A percentile compares a stretch with the other conserved stretches of the same genome.
Evolutionary conservation across 2,888 invertebrate species (phyloP).

Genomic region (Folsomia candida): DNA sequence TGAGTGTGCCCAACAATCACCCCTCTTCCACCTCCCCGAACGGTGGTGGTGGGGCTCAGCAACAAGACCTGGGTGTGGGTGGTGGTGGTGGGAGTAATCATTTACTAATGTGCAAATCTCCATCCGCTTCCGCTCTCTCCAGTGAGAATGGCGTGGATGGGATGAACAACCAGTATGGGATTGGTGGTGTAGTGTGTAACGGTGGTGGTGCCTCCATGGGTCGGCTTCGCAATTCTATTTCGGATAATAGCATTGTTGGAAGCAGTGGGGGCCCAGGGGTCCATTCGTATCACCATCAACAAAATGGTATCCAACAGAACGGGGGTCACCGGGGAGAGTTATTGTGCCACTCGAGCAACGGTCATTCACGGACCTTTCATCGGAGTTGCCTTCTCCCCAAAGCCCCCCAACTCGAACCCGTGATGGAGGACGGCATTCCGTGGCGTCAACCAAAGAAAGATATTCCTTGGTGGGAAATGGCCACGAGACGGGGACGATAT

Average conservation of each 20-base stretch:
- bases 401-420: constrained; percentile 48
- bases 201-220: not conserved
- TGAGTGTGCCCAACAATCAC: constrained; percentile 24
- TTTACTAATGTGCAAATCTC: constrained; percentile 7
- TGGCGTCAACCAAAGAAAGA: constrained; percentile 61
- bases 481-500: constrained; percentile 70
- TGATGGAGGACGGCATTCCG: constrained; percentile 52
- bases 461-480: constrained; percentile 86
- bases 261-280: constrained; percentile 8
- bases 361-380: constrained; percentile 41
- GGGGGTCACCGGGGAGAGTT: constrained; percentile 6
- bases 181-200: not conserved
- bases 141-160: not conserved
- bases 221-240: constrained; percentile 45
- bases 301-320: not conserved
- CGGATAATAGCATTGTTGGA: constrained; percentile 48
- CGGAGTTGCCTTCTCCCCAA: constrained; percentile 49
- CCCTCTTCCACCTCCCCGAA: not conserved
- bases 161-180: too few relatives aligned
- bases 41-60: not conserved
- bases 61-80: not conserved
- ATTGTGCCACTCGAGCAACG: constrained; percentile 20
- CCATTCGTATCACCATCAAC: not conserved
- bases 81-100: not conserved
- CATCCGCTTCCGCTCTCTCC: not conserved